These are phyloP conservation scores for Muntiacus reevesi DNA, from an alignment of 2,113 vertebrate species.

Conservation along the genomic window DNA sequence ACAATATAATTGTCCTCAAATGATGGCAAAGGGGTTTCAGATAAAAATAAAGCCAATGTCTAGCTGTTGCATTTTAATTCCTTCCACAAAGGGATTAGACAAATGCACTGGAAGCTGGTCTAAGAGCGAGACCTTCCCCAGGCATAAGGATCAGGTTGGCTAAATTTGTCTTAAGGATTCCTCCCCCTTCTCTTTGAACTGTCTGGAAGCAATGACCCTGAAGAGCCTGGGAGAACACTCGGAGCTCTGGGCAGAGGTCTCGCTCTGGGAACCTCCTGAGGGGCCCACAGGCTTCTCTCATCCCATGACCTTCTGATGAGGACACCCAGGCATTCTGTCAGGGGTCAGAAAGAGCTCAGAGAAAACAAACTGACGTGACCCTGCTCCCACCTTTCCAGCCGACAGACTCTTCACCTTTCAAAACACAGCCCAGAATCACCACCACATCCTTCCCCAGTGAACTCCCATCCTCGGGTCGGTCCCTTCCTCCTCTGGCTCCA, in stretches of 20 bases:
- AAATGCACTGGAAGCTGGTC: background rate
- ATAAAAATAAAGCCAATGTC: background rate
- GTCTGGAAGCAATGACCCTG: background rate
- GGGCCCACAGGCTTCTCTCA: background rate
- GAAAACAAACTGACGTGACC: background rate
- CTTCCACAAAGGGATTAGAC: background rate
- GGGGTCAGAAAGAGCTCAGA: background rate
- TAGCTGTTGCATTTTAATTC: background rate
- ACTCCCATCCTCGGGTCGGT: accelerated
- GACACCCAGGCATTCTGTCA: background rate
- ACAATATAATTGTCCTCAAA: background rate
- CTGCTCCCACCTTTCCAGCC: background rate
- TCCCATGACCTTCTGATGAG: background rate
- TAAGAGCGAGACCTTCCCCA: background rate
- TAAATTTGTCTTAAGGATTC: background rate
- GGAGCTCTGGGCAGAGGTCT: background rate
- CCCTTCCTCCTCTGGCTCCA: background rate
- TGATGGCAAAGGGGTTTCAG: background rate
- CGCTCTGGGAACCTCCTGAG: background rate
- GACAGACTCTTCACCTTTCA: background rate
- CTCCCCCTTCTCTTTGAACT: background rate
- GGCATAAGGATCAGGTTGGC: background rate
- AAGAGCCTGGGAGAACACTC: background rate
- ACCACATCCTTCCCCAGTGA: no score
- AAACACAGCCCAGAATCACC: background rate